A percentile compares a stretch with the other conserved stretches of the same genome.
phyloP scores from a whole-genome alignment of 1,140 invertebrate genomes.

The Diorhabda carinulata region DNA sequence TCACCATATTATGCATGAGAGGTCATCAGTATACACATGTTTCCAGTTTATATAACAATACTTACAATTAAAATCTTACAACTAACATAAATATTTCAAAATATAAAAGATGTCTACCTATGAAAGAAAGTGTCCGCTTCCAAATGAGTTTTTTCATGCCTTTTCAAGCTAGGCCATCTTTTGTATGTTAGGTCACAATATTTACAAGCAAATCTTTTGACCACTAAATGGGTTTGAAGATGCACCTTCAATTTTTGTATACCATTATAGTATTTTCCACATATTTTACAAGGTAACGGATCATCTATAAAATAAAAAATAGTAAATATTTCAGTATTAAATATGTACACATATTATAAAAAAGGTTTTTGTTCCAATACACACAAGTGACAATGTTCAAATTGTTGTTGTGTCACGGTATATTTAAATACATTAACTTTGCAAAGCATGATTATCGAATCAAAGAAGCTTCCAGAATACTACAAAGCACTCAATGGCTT shows the following conservation, averaged over 20 bases:
- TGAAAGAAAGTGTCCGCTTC: conserved; percentile 7
- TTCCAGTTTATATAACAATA: too few species aligned
- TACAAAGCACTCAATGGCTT: too few species aligned
- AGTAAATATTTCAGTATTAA: neutral
- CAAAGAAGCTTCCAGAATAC: too few species aligned
- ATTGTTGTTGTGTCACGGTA: too few species aligned
- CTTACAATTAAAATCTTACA: too few species aligned
- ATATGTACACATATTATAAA: neutral
- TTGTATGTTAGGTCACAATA: conserved; percentile 15
- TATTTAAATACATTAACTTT: too few species aligned
- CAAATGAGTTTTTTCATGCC: conserved; percentile 17
- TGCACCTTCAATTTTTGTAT: conserved; percentile 18
- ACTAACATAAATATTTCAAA: neutral
- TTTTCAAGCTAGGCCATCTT: conserved; percentile 15
- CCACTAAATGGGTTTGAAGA: conserved; percentile 13
- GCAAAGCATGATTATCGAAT: too few species aligned
- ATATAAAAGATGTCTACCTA: conserved; percentile 5
- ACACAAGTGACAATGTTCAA: too few species aligned
- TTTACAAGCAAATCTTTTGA: conserved; percentile 16
- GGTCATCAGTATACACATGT: too few species aligned
- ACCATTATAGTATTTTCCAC: conserved; percentile 17
- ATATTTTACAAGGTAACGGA: conserved; percentile 13
- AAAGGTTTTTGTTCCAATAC: neutral
- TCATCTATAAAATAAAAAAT: conserved; percentile 1
- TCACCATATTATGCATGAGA: too few species aligned